Evolutionary conservation across 2,797 vertebrate genomes (phyloP).

Genomic region (Brotogeris chrysoptera): DNA sequence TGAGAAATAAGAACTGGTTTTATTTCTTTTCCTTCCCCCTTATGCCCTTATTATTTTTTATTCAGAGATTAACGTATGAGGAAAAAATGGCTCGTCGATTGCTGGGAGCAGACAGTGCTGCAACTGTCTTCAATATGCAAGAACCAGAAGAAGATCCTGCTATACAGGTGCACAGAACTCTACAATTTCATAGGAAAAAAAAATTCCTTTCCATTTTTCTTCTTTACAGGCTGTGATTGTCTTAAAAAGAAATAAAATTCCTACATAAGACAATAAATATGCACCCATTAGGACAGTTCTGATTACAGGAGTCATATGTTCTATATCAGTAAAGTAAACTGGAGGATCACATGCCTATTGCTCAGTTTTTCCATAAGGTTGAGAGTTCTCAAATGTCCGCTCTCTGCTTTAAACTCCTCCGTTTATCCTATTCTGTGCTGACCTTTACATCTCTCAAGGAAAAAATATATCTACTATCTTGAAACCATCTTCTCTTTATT

Average conservation of each 20-base stretch:
- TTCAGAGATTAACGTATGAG: conserved; percentile 95
- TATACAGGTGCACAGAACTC: conserved; percentile 79
- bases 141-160: conserved; percentile 88
- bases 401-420: conserved; percentile 26
- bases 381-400: conserved; percentile 15
- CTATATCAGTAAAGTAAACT: background rate
- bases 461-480: conserved; percentile 22
- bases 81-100: conserved; percentile 98
- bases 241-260: background rate
- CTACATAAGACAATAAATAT: background rate
- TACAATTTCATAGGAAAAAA: background rate
- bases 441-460: conserved; percentile 19
- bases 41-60: conserved; percentile 3
- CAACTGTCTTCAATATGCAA: conserved; percentile 90
- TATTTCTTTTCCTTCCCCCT: background rate
- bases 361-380: conserved; percentile 34
- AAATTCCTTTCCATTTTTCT: background rate
- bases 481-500: conserved; percentile 4
- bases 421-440: background rate
- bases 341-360: background rate
- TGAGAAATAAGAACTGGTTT: background rate
- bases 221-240: background rate
- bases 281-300: background rate
- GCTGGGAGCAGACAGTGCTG: conserved; percentile 93
- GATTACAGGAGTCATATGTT: conserved; percentile 9